Evolutionary conservation across 2,888 invertebrate genomes (phyloP).

Genomic region (Napeogenes inachia): DNA sequence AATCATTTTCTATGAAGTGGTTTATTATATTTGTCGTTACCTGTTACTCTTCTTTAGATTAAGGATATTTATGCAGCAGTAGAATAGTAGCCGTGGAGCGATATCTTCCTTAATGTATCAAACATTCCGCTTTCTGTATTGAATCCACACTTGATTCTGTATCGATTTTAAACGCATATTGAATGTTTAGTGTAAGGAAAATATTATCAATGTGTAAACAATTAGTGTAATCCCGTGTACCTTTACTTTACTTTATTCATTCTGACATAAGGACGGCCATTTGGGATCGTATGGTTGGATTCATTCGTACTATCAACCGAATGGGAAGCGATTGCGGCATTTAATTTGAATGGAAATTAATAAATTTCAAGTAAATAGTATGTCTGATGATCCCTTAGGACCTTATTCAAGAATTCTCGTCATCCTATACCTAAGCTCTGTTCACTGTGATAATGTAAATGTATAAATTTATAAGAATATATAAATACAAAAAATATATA

Average conservation of each 20-base stretch:
- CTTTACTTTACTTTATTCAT: constrained; percentile 13
- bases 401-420: constrained; percentile 26
- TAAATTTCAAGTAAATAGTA: neutral
- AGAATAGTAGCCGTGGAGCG: too few relatives aligned
- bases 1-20: too few relatives aligned
- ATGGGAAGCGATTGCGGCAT: neutral
- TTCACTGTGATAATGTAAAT: constrained; percentile 62
- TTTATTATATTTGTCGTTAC: too few relatives aligned
- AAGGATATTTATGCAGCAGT: constrained; percentile 4
- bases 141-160: constrained; percentile 5
- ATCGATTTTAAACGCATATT: constrained; percentile 36
- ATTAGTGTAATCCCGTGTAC: constrained; percentile 15
- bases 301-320: neutral
- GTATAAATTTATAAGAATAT: constrained; percentile 23
- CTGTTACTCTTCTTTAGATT: constrained; percentile 14
- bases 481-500: constrained; percentile 18
- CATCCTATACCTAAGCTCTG: constrained; percentile 43
- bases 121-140: constrained; percentile 48
- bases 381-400: constrained; percentile 4
- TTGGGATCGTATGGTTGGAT: neutral
- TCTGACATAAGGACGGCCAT: constrained; percentile 15
- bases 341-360: too few relatives aligned
- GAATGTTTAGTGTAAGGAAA: constrained; percentile 22
- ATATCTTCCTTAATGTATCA: constrained; percentile 17
- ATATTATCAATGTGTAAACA: constrained; percentile 26